Conservation (phyloP, 1,140 invertebrate genomes). For the Drosophila burlai region DNA sequence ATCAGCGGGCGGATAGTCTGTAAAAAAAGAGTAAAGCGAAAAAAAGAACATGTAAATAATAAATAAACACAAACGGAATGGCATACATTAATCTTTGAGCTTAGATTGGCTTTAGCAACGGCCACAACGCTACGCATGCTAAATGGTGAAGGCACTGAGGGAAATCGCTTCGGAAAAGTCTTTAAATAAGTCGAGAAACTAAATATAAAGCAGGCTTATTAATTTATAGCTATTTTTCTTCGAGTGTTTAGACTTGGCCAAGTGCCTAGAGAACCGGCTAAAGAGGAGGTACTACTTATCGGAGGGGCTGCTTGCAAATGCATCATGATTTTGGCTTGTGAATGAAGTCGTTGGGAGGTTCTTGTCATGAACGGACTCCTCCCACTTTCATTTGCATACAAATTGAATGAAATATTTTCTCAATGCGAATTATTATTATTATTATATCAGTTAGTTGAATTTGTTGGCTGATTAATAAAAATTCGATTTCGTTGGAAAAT, state of each 20-base stretch:
- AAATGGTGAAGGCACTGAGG: conserved; percentile 22
- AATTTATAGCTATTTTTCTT: neutral
- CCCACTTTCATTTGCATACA: conserved; percentile 54
- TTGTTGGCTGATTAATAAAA: conserved; percentile 28
- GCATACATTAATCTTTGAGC: conserved; percentile 62
- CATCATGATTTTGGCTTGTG: conserved; percentile 26
- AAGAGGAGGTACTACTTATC: conserved; percentile 5
- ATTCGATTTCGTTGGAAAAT: conserved; percentile 29
- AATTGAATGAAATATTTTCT: conserved; percentile 48
- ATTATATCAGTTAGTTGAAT: conserved; percentile 9
- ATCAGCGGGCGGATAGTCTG: conserved; percentile 79
- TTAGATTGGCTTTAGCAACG: conserved; percentile 71
- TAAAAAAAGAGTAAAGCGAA: conserved; percentile 28
- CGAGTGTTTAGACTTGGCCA: conserved; percentile 24
- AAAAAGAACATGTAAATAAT: conserved; percentile 34
- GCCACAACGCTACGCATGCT: conserved; percentile 53
- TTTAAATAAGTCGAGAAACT: neutral
- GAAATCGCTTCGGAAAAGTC: neutral
- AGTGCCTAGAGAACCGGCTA: conserved; percentile 8
- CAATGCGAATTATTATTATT: conserved; percentile 34
- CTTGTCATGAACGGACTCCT: conserved; percentile 44
- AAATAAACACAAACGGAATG: conserved; percentile 34
- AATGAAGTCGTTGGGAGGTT: conserved; percentile 49
- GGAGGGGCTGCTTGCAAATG: conserved; percentile 1
- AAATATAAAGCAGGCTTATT: neutral